Base-by-base conservation (phyloP, 1,140 invertebrate species). In the Drosophila arizonae region DNA sequence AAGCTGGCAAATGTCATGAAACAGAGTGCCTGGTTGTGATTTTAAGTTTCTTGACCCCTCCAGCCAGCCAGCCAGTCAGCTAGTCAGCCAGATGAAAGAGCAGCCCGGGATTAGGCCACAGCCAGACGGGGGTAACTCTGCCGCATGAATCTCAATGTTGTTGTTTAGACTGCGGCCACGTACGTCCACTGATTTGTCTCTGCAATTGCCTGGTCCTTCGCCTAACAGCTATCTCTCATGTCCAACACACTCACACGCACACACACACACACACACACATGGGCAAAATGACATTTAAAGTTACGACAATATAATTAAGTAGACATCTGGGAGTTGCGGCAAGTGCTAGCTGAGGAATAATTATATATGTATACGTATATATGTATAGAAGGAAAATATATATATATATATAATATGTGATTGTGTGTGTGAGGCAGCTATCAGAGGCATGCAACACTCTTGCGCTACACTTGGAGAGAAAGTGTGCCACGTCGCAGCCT, bases 301-400 rank as follows among this genome's bases (percentile, higher is more conserved):
- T 86, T 86, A 86, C 81, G 81, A 81, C 82, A 86, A 86, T 86
- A 86, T 86, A 86, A 86, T 86, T 86, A 86, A 86, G 82, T 86
- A 87, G 81, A 87, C 81, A 78, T 66, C 78, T 81, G 81, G 81
- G 81, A 87, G 75, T 73, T 86, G 71, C 28, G 66, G 54, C 24
- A 70, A 58, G 77, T 45, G 63, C 46, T 57, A 66, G 70, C 50
- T 58, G 72, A 81, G 77, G 78, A 81, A 86, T 86, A 87, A 86
- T 86, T 86, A 86, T 87, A 81, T 76, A 82, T 79, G 69, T 75
- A 68, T n/a, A 46, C 17, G 33, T 68, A 73, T 75, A 72, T n/a
- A 46, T 26, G 33, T 68, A 80, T 69, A 55, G 30, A 54, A 62
- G 65, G 71, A 39, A 6, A 15, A 17, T 15, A 45, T 8, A 45